A percentile compares a stretch with the other conserved stretches of the same genome.
Conservation (phyloP, 53 echinoderm and acorn worm genomes). For the Apostichopus leukothele region DNA sequence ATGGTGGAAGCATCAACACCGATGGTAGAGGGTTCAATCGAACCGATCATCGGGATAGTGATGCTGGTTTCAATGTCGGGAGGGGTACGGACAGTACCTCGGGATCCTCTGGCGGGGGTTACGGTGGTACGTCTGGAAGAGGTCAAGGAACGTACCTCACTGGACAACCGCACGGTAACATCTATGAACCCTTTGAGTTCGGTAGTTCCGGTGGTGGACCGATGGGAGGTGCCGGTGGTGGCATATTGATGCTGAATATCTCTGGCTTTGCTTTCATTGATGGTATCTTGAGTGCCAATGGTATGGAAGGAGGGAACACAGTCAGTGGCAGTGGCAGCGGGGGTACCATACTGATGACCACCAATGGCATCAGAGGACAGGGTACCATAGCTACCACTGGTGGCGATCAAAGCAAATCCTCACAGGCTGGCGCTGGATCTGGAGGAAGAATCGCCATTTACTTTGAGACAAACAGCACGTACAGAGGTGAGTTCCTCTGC, state of each 20-base stretch:
- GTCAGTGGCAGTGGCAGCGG: constrained; percentile 82
- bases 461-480: constrained; percentile 74
- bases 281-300: constrained; percentile 75
- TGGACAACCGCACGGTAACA: constrained; percentile 87
- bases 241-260: constrained; percentile 75
- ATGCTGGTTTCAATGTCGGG: constrained; percentile 65
- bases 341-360: constrained; percentile 72
- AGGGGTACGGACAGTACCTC: constrained; percentile 50
- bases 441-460: constrained; percentile 85
- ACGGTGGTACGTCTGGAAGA: constrained; percentile 85
- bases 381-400: constrained; percentile 72
- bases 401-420: constrained; percentile 45
- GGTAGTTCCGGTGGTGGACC: constrained; percentile 86
- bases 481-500: constrained; percentile 70
- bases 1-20: constrained; percentile 70
- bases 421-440: constrained; percentile 69
- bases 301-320: constrained; percentile 48
- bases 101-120: constrained; percentile 85
- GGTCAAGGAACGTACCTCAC: constrained; percentile 62
- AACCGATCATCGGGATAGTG: constrained; percentile 50
- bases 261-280: constrained; percentile 69
- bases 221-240: constrained; percentile 75
- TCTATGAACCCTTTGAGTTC: constrained; percentile 89
- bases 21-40: constrained; percentile 71
- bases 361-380: constrained; percentile 65